Evolutionary conservation across 2,797 vertebrate genomes (phyloP).

Genomic region (Onychomys arenicola): DNA sequence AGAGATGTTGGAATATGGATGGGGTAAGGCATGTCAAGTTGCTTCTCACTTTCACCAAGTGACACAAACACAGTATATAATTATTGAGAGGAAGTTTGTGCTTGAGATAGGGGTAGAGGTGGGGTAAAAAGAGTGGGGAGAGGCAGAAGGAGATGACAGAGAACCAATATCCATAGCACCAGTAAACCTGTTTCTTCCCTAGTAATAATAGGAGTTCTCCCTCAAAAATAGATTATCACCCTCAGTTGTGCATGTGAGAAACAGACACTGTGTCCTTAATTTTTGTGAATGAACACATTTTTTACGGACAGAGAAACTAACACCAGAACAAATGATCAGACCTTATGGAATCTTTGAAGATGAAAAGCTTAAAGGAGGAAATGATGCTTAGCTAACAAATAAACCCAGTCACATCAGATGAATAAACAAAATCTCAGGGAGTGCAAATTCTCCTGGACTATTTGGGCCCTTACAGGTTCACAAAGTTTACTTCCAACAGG

Average conservation of each 20-base stretch:
- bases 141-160: background rate
- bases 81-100: background rate
- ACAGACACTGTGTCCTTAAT: background rate
- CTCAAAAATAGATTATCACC: background rate
- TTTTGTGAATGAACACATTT: constrained; percentile 5
- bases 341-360: background rate
- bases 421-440: constrained; percentile 19
- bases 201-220: background rate
- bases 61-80: background rate
- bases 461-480: constrained; percentile 43
- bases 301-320: constrained; percentile 51
- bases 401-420: background rate
- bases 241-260: background rate
- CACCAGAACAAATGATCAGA: constrained; percentile 28
- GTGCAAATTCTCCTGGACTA: constrained; percentile 43
- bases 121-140: too few relatives aligned
- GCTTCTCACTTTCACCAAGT: constrained; percentile 22
- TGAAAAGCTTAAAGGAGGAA: constrained; percentile 35
- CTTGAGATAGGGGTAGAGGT: background rate
- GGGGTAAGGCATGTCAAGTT: background rate
- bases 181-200: background rate
- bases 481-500: constrained; percentile 57
- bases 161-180: background rate
- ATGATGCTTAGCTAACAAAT: constrained; percentile 59
- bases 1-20: background rate